Percentiles rank a stretch among this genome's conserved stretches.
Evolutionary conservation across 2,888 invertebrate species (phyloP).

Genomic region (Aelia acuminata): DNA sequence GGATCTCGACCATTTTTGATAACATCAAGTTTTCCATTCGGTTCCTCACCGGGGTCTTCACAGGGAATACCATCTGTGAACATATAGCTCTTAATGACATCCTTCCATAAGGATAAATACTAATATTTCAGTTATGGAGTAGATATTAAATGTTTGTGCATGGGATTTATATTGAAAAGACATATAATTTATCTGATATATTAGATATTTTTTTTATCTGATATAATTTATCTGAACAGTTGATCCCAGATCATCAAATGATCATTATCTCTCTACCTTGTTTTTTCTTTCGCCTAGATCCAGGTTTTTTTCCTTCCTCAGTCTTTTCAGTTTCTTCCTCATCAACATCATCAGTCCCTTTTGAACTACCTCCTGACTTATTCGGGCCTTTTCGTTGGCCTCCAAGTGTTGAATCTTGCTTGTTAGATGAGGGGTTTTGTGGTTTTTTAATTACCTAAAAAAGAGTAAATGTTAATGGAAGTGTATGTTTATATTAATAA

Average conservation of each 20-base stretch:
- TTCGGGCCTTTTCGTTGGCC: slow-evolving; percentile 64
- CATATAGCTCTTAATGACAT: slow-evolving; percentile 8
- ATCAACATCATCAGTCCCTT: slow-evolving; percentile 67
- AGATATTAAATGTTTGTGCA: neutral
- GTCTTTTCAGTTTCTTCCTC: slow-evolving; percentile 68
- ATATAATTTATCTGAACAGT: too few species aligned
- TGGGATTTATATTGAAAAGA: neutral
- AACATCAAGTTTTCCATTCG: slow-evolving; percentile 79
- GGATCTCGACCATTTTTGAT: slow-evolving; percentile 80
- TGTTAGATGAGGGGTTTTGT: slow-evolving; percentile 60
- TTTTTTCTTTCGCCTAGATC: slow-evolving; percentile 62
- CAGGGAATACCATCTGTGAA: slow-evolving; percentile 73
- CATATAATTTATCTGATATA: too few species aligned
- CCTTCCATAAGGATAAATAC: neutral
- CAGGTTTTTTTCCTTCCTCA: slow-evolving; percentile 67
- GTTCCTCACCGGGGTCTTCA: slow-evolving; percentile 77
- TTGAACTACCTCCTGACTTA: slow-evolving; percentile 64
- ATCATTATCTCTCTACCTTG: slow-evolving; percentile 59
- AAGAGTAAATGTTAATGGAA: slow-evolving; percentile 25
- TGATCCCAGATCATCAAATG: neutral
- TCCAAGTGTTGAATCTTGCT: slow-evolving; percentile 59
- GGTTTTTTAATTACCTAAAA: slow-evolving; percentile 63
- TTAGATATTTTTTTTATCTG: too few species aligned
- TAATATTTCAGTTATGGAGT: neutral
- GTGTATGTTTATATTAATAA: neutral